A percentile compares a stretch with the other conserved stretches of the same genome.
Evolutionary conservation across 2,888 invertebrate species (phyloP).

Genomic region (Ichneumoninae sp.): DNA sequence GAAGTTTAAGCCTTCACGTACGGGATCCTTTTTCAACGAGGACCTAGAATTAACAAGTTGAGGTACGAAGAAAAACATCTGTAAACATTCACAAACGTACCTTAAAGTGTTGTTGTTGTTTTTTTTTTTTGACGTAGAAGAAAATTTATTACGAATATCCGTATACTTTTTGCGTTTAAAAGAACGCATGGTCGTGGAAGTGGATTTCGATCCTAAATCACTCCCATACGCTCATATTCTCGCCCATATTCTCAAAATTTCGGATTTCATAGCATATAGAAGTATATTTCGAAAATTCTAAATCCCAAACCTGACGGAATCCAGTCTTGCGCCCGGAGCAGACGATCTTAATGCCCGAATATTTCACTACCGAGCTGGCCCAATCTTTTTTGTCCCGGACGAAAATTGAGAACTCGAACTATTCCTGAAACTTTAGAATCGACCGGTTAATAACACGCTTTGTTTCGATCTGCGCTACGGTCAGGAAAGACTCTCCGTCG

Average conservation of each 20-base stretch:
- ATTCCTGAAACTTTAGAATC: neutral
- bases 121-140: too few relatives aligned
- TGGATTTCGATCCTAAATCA: too few relatives aligned
- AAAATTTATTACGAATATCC: neutral
- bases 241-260: too few relatives aligned
- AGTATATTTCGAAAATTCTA: too few relatives aligned
- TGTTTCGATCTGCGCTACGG: neutral
- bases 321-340: constrained; percentile 6
- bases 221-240: too few relatives aligned
- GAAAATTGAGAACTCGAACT: neutral
- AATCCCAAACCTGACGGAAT: neutral
- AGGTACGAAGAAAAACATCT: too few relatives aligned
- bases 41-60: too few relatives aligned
- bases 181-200: neutral
- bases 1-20: too few relatives aligned
- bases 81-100: too few relatives aligned
- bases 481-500: neutral
- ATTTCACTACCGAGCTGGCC: constrained; percentile 22
- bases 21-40: too few relatives aligned
- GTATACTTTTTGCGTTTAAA: neutral
- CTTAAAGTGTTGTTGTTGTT: too few relatives aligned
- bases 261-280: too few relatives aligned
- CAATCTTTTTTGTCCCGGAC: neutral
- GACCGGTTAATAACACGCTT: neutral
- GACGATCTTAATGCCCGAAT: constrained; percentile 29